Conservation (phyloP, 92 coral and sea anemone genomes). For the Palythoa grandis region DNA sequence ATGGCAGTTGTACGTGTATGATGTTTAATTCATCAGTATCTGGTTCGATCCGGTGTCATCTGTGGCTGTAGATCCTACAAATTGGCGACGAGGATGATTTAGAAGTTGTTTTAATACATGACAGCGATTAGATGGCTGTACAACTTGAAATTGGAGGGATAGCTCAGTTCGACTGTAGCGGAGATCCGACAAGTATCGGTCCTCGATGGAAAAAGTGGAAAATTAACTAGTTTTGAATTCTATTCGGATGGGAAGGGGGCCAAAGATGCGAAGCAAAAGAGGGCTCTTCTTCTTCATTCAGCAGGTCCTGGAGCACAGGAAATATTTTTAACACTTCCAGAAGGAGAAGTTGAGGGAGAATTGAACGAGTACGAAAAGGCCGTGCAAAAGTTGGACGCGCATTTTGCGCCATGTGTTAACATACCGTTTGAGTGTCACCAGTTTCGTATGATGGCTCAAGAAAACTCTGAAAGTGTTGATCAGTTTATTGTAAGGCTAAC, state of each 20-base stretch:
- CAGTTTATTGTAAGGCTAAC: constrained; percentile 34
- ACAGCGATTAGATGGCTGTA: too few relatives aligned
- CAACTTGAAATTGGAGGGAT: too few relatives aligned
- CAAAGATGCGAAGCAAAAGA: too few relatives aligned
- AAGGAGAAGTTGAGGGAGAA: not conserved
- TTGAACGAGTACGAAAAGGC: not conserved
- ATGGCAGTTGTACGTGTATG: not conserved
- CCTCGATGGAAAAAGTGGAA: too few relatives aligned
- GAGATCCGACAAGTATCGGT: too few relatives aligned
- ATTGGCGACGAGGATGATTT: not conserved
- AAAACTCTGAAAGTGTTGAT: not conserved
- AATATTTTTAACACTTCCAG: too few relatives aligned
- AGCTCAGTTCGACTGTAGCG: too few relatives aligned
- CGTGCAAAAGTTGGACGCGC: constrained; percentile 7
- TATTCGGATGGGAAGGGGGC: not conserved
- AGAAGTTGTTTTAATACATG: too few relatives aligned
- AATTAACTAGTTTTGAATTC: too few relatives aligned
- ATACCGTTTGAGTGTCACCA: constrained; percentile 29
- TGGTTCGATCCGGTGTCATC: not conserved
- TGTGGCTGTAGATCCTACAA: not conserved
- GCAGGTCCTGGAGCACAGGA: not conserved
- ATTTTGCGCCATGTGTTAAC: constrained; percentile 6
- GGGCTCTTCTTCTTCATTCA: not conserved
- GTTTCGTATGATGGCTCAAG: constrained; percentile 24
- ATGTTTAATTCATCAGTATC: not conserved